phyloP scores from a whole-genome alignment of 2,888 invertebrate species.

The Oscheius onirici region DNA sequence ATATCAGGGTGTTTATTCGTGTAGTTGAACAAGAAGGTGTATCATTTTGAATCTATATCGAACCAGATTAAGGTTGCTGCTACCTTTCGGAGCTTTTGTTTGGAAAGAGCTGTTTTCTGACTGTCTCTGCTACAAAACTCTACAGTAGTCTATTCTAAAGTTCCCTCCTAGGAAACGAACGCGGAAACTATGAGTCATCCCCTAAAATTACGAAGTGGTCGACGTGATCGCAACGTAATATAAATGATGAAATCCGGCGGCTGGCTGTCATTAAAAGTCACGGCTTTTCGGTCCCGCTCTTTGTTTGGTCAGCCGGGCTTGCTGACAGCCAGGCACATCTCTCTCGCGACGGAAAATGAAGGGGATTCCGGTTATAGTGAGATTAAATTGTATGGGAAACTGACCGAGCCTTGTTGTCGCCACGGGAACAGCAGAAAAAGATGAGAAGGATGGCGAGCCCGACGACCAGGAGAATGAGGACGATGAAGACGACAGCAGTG shows the following conservation, averaged over 20 bases:
- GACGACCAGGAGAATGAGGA: constrained; percentile 43
- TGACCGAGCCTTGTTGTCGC: constrained; percentile 53
- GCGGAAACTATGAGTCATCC: too few species aligned
- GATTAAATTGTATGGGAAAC: constrained; percentile 5
- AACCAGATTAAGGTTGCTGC: too few species aligned
- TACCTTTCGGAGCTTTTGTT: too few species aligned
- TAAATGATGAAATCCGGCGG: background rate
- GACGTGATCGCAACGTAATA: too few species aligned
- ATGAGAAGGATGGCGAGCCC: constrained; percentile 42
- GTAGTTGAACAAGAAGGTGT: too few species aligned
- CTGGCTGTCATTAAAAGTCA: background rate
- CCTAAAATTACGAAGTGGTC: too few species aligned
- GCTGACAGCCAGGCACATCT: constrained; percentile 11
- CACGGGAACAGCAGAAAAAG: constrained; percentile 44
- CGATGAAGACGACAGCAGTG: constrained; percentile 23
- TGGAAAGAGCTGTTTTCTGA: background rate
- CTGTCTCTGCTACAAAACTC: background rate
- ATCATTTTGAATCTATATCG: too few species aligned
- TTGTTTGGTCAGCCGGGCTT: constrained; percentile 15
- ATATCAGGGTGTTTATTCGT: too few species aligned
- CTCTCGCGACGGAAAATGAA: constrained; percentile 1
- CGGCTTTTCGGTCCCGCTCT: background rate
- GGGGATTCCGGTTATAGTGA: background rate
- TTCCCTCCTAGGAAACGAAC: background rate
- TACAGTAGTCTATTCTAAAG: background rate